Conservation (phyloP, 2,888 invertebrate genomes). For the Hyalella azteca region DNA sequence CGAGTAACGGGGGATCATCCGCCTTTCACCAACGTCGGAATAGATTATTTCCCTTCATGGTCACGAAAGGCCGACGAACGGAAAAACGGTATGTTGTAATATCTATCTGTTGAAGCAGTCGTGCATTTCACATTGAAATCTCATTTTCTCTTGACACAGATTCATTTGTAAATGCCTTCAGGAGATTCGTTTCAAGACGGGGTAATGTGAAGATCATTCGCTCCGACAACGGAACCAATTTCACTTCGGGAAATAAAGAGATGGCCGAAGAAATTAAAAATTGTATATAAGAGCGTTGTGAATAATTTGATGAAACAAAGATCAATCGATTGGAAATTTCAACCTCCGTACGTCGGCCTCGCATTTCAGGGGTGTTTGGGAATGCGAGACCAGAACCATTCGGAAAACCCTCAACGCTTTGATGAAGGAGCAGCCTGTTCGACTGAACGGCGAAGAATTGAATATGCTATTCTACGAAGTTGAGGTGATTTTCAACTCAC, state of each 20-base stretch:
- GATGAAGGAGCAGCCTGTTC: too few relatives aligned
- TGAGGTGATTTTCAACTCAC: background rate
- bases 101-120: background rate
- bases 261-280: too few relatives aligned
- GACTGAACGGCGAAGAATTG: background rate
- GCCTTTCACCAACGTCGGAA: constrained; percentile 31
- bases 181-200: background rate
- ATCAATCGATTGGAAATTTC: too few relatives aligned
- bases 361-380: too few relatives aligned
- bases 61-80: background rate
- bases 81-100: background rate
- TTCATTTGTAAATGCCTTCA: constrained; percentile 4
- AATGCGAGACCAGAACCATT: too few relatives aligned
- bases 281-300: too few relatives aligned
- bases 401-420: too few relatives aligned
- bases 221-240: constrained; percentile 25
- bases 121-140: background rate
- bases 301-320: too few relatives aligned
- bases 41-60: constrained; percentile 40
- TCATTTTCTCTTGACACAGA: too few relatives aligned
- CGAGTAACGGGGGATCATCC: background rate
- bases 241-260: background rate
- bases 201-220: background rate
- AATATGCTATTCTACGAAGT: background rate
- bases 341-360: too few relatives aligned